Evolutionary conservation across 2,113 vertebrate species (phyloP).

Genomic region (Trichomycterus rosablanca): DNA sequence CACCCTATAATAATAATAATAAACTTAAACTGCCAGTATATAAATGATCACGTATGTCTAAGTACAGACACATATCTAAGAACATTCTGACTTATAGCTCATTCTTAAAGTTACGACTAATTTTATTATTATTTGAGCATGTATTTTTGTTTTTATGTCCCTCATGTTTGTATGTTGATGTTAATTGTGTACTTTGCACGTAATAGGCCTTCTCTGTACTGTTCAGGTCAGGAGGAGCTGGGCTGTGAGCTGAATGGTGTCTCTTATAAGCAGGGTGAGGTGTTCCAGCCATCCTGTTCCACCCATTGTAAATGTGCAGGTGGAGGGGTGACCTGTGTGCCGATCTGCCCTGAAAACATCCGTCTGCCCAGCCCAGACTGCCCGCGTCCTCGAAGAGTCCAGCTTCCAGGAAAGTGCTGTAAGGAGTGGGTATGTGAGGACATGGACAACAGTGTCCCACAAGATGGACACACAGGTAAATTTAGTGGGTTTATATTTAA

Average conservation of each 20-base stretch:
- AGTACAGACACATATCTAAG: too few species aligned
- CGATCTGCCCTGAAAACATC: constrained; percentile 69
- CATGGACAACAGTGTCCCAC: constrained; percentile 62
- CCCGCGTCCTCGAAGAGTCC: constrained; percentile 71
- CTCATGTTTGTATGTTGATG: neutral
- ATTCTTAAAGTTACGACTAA: too few species aligned
- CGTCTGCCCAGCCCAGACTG: constrained; percentile 80
- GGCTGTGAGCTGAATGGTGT: constrained; percentile 81
- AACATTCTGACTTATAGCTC: too few species aligned
- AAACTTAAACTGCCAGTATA: too few species aligned
- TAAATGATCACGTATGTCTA: too few species aligned
- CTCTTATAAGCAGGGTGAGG: constrained; percentile 77
- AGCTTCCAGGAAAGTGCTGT: constrained; percentile 83
- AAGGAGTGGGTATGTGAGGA: constrained; percentile 85
- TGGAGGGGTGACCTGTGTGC: constrained; percentile 80
- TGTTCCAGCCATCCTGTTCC: constrained; percentile 85
- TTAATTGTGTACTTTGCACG: too few species aligned
- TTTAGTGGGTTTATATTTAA: neutral
- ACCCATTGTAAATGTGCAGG: constrained; percentile 76
- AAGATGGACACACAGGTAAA: constrained; percentile 70
- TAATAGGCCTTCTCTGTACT: neutral
- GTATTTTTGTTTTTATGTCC: too few species aligned
- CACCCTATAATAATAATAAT: too few species aligned
- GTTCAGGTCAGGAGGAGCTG: constrained; percentile 72
- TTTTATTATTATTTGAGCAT: too few species aligned